Percentiles rank a stretch among this genome's conserved stretches.
Conservation (phyloP, 2,113 vertebrate species). For the Oryzias melastigma region DNA sequence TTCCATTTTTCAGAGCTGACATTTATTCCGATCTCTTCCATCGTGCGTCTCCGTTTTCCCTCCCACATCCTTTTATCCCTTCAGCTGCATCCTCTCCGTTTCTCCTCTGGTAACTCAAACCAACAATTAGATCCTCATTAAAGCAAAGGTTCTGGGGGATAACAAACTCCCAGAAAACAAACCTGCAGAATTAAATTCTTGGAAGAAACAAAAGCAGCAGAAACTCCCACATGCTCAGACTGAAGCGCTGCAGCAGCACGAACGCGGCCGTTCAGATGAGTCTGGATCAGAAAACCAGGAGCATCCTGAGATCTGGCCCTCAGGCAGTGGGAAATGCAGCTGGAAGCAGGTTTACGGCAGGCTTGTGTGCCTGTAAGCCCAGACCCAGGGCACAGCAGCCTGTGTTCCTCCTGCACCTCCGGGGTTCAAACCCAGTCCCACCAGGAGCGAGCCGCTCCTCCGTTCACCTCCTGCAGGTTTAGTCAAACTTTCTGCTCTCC, state of each 20-base stretch:
- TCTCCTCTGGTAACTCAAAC: not conserved
- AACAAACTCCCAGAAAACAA: not conserved
- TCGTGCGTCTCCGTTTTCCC: slow-evolving; percentile 2
- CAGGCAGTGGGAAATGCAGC: slow-evolving; percentile 29
- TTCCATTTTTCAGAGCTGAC: not conserved
- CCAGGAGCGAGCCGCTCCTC: too few relatives aligned
- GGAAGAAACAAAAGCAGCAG: not conserved
- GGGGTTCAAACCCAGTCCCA: too few relatives aligned
- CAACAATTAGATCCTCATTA: not conserved
- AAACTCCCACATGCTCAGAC: not conserved
- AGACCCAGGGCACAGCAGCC: slow-evolving; percentile 6
- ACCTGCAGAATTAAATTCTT: slow-evolving; percentile 1
- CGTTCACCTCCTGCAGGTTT: too few relatives aligned
- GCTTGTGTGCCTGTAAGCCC: slow-evolving; percentile 16
- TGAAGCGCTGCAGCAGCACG: too few relatives aligned
- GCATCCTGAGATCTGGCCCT: slow-evolving; percentile 3
- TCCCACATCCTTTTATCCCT: slow-evolving; percentile 15
- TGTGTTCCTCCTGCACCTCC: not conserved
- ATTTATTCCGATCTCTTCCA: not conserved
- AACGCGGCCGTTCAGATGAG: too few relatives aligned
- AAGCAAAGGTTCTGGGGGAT: slow-evolving; percentile 21
- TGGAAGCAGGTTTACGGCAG: not conserved
- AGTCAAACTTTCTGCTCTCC: too few relatives aligned
- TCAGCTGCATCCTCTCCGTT: slow-evolving; percentile 3
- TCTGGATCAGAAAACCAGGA: slow-evolving; percentile 12